Percentiles rank a stretch among this genome's conserved stretches.
phyloP scores from a whole-genome alignment of 2,888 invertebrate species.

The Epirrhoe tristata region DNA sequence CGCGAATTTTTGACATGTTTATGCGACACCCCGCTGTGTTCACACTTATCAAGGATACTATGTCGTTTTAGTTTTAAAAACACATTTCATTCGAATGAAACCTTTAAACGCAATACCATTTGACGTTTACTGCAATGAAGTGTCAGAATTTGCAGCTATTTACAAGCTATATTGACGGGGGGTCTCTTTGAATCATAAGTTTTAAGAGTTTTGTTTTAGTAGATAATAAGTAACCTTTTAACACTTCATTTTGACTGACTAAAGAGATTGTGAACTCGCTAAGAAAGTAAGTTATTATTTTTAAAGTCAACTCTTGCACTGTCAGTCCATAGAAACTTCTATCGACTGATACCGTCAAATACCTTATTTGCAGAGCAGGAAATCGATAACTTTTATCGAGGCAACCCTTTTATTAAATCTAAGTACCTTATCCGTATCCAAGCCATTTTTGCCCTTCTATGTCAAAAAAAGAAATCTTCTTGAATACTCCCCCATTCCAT shows the following conservation, averaged over 20 bases:
- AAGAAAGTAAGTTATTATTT: too few species aligned
- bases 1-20: constrained; percentile 63
- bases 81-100: constrained; percentile 35
- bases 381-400: too few species aligned
- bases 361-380: too few species aligned
- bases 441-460: too few species aligned
- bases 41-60: constrained; percentile 44
- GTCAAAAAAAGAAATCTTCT: too few species aligned
- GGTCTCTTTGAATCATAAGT: constrained; percentile 7
- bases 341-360: too few species aligned
- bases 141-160: constrained; percentile 34
- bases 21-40: constrained; percentile 56
- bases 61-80: constrained; percentile 39
- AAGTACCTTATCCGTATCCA: too few species aligned
- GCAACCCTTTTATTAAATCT: too few species aligned
- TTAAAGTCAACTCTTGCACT: too few species aligned
- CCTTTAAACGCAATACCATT: constrained; percentile 25
- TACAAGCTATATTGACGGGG: constrained; percentile 30
- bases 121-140: constrained; percentile 29
- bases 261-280: too few species aligned
- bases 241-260: not conserved
- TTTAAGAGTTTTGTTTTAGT: not conserved
- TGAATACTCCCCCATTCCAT: too few species aligned
- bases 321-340: too few species aligned
- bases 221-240: not conserved